Conservation (phyloP, 2,888 invertebrate species). For the Melanostoma scalare region DNA sequence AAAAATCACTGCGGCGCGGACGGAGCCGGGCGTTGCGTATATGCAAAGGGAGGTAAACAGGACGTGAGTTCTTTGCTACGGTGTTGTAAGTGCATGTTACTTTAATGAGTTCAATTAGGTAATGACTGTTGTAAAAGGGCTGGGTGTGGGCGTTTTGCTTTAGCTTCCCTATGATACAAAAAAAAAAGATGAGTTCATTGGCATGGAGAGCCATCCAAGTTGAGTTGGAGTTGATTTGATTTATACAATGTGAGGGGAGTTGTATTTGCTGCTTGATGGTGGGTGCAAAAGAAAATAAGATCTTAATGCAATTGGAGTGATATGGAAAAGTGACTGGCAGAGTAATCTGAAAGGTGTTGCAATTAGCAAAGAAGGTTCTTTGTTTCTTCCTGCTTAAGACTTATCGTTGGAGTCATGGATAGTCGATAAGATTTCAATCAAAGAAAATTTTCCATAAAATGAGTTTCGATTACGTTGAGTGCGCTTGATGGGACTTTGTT, state of each 20-base stretch:
- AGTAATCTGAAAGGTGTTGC: conserved; percentile 24
- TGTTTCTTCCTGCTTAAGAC: background rate
- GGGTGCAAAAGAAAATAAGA: conserved; percentile 10
- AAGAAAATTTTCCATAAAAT: no score
- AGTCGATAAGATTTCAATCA: no score
- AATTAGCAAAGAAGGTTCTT: conserved; percentile 18
- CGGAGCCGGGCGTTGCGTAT: conserved; percentile 27
- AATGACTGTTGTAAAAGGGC: conserved; percentile 55
- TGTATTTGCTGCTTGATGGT: background rate
- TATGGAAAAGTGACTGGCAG: conserved; percentile 27
- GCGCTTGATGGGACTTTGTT: no score
- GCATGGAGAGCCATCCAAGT: conserved; percentile 45
- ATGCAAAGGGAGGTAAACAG: background rate
- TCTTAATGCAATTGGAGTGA: conserved; percentile 24
- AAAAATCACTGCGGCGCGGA: conserved; percentile 42
- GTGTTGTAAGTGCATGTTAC: conserved; percentile 47
- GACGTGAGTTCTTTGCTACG: background rate
- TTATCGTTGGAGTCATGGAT: no score
- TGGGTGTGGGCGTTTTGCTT: conserved; percentile 40
- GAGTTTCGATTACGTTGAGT: no score
- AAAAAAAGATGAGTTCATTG: conserved; percentile 53
- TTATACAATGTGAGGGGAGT: conserved; percentile 35
- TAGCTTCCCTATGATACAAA: background rate
- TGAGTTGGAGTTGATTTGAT: conserved; percentile 58
- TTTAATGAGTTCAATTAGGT: conserved; percentile 70